These are phyloP conservation scores for Dryomyza anilis DNA, from an alignment of 2,888 invertebrate species.

Conservation along the genomic window DNA sequence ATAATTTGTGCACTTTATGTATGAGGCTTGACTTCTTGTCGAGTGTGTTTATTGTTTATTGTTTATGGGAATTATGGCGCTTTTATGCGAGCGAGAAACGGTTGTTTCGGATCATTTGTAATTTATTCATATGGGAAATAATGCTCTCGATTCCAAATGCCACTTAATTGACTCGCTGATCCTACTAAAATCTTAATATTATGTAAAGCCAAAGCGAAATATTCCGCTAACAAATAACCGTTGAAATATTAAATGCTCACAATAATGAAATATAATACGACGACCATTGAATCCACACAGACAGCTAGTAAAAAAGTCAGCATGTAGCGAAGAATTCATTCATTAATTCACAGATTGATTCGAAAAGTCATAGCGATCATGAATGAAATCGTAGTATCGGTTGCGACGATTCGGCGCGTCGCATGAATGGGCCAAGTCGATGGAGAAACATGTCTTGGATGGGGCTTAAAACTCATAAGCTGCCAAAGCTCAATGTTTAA, in stretches of 20 bases:
- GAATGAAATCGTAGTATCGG: neutral
- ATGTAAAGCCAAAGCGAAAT: neutral
- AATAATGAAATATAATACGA: slow-evolving; percentile 36
- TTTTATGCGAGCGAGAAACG: neutral
- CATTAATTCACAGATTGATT: slow-evolving; percentile 2
- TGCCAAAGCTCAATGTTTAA: slow-evolving; percentile 33
- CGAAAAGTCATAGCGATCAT: neutral
- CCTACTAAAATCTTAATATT: neutral
- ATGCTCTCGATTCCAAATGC: slow-evolving; percentile 15
- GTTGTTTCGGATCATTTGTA: neutral
- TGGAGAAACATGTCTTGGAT: neutral
- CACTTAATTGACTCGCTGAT: neutral
- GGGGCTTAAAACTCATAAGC: too few relatives aligned
- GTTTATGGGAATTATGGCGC: neutral
- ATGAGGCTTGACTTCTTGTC: too few relatives aligned
- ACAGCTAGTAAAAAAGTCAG: neutral
- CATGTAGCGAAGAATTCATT: neutral
- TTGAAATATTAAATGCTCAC: slow-evolving; percentile 31
- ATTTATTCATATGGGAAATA: neutral
- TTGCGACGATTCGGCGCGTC: neutral
- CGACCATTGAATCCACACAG: slow-evolving; percentile 12
- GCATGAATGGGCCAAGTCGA: neutral
- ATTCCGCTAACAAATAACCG: slow-evolving; percentile 25
- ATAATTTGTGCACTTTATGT: too few relatives aligned
- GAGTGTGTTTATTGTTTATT: neutral